Conservation (phyloP, 2,797 vertebrate species). For the Sebastes nivosus region DNA sequence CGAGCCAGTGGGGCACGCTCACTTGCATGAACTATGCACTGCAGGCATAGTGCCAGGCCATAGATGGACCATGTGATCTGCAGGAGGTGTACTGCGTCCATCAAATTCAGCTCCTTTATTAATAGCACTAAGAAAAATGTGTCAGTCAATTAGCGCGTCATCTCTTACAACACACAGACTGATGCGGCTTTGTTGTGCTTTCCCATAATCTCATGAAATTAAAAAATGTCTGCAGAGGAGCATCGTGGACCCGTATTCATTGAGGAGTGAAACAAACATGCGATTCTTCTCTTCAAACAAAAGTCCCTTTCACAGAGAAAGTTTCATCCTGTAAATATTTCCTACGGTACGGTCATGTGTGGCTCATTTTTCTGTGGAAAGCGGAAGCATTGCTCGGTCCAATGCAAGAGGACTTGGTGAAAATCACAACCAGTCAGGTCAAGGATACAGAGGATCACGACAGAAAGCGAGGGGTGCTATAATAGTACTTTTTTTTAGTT, state of each 20-base stretch:
- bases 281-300: constrained; percentile 35
- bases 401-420: not conserved
- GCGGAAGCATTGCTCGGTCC: not conserved
- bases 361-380: not conserved
- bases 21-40: too few relatives aligned
- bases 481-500: not conserved
- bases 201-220: not conserved
- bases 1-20: too few relatives aligned
- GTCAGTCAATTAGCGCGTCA: not conserved
- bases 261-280: not conserved
- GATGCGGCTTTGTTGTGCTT: not conserved
- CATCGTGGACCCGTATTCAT: not conserved
- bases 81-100: not conserved
- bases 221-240: not conserved
- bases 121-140: constrained; percentile 1
- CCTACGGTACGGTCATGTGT: not conserved
- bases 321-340: not conserved
- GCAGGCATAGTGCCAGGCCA: too few relatives aligned
- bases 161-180: not conserved
- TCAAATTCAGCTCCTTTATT: not conserved
- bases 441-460: not conserved
- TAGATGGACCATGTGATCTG: not conserved
- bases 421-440: too few relatives aligned
- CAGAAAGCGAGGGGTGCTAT: not conserved
- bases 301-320: constrained; percentile 8